Percentiles rank a stretch among this genome's conserved stretches.
Evolutionary conservation across 2,113 vertebrate species (phyloP).

Genomic region (human (Homo sapiens)): DNA sequence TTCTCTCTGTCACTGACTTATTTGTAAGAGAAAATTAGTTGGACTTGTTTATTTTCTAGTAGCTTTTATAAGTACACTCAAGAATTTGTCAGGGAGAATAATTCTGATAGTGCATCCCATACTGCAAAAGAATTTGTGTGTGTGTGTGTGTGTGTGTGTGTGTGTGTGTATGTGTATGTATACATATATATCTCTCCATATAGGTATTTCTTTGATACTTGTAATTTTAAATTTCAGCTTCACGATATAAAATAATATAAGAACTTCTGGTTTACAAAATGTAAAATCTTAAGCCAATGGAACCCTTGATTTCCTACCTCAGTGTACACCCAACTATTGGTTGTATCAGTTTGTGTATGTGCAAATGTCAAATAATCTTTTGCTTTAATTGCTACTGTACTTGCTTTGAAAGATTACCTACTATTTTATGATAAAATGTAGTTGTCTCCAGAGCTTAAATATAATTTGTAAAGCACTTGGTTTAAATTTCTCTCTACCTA

Average conservation of each 20-base stretch:
- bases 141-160: no score
- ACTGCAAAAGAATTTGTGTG: constrained; percentile 34
- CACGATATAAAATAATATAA: constrained; percentile 71
- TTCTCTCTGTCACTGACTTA: constrained; percentile 11
- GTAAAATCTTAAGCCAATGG: constrained; percentile 83
- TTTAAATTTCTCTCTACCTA: constrained; percentile 34
- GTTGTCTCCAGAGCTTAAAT: constrained; percentile 58
- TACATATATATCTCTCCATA: constrained; percentile 24
- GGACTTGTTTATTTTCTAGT: constrained; percentile 38
- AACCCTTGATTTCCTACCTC: constrained; percentile 88
- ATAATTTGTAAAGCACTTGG: constrained; percentile 64
- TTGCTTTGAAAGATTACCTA: constrained; percentile 68
- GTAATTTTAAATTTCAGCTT: constrained; percentile 79
- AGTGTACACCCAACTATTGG: constrained; percentile 79
- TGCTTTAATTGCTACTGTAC: constrained; percentile 78
- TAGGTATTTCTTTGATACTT: constrained; percentile 72
- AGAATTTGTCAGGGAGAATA: constrained; percentile 38
- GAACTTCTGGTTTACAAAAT: constrained; percentile 81
- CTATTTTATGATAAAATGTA: constrained; percentile 68
- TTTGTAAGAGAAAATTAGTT: constrained; percentile 9
- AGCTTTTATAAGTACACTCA: background rate
- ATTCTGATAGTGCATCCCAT: background rate
- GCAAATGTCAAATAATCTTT: constrained; percentile 69
- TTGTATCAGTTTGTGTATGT: constrained; percentile 68
- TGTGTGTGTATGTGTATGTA: background rate